Base-by-base conservation (phyloP, 2,797 vertebrate species). In the Sandelia bainsii region DNA sequence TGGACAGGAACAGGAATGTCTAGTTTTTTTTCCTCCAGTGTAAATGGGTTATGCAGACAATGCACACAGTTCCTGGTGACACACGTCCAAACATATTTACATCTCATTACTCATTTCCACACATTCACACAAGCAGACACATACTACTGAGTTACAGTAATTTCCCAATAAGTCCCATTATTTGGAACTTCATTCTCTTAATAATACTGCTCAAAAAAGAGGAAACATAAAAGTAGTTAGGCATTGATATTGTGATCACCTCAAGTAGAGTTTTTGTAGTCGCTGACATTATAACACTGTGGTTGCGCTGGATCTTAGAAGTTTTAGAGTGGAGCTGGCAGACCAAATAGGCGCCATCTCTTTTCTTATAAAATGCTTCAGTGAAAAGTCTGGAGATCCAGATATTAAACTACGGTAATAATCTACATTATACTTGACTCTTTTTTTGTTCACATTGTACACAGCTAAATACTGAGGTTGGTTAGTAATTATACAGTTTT, bases 1-100 rank as follows among this genome's bases (percentile, higher is more conserved):
- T 84, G 83, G 65, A 89, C 82, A 3, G 77, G 79, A 91, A 88
- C 80, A 73, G 76, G 86, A 91, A 90, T 84, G 88, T 90, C 82
- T 84, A 13, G 65, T 74, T 81, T 71, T n/a, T 50, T 20, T 68
- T 20, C 54, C 27, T 68, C 27, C 54, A 34, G 40, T 44, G 14
- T 32, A 58, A 75, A 34, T 22, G 32, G 22, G 10, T 8, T 56
- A 39, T n/a, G 19, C 9, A 32, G 34, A 19, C 42, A 49, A 46
- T 13, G n/a, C 54, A 17, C 25, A 27, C 27, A 10, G 8, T 59
- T 13, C 3, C 54, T 40, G 29, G 40, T 65, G 68, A 75, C 66
- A 77, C 62, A 57, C 51, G 32, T 75, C 58, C 64, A 67, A 72
- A 78, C 80, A 39, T 27, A 73, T 78, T 56, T 40, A 50, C 42